Evolutionary conservation across 2,797 vertebrate species (phyloP), one percentile per base, ranked within the genome.

Genomic region (Diplodus puntazzo): DNA sequence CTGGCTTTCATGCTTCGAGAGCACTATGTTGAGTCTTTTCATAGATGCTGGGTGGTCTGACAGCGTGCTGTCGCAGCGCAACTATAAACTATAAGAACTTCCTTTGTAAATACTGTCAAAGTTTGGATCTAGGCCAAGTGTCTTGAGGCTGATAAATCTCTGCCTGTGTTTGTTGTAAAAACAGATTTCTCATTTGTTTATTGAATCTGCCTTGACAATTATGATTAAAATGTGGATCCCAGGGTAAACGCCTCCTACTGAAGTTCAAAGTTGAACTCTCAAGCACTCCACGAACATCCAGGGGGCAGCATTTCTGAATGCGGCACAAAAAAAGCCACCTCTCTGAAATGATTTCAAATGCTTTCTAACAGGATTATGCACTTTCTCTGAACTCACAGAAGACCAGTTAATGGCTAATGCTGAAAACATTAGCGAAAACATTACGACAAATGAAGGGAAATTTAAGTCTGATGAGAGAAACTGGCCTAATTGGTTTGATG

Each of bases 71-170:
- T 66, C 11, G 23, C 66, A 69, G 63, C 60, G 14, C 71, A 85
- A 88, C 82, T 71, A 65, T 71, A 18, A 86, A 78, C 62, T 48
- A 48, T 16, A 75, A 82, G 52, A 82, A 61, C 13, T 53, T 67
- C 73, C 70, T 84, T 60, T 75, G 84, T 80, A 75, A 83, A 86
- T 78, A 55, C 75, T 81, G 83, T 90, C 83, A 88, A 74, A 80
- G 77, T 88, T 76, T 87, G 83, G 73, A 92, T 91, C 58, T 90
- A 84, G 89, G 83, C 74, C 89, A 88, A 70, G 86, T 57, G 73
- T 84, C 88, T 39, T 46, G 88, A 89, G 88, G 77, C 79, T 39
- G 80, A 65, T 4, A 58, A 75, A 72, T 73, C 52, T 86, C 69
- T 46, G 49, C 58, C 72, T 60, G 71, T 30, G 79, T 78, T 83